Evolutionary conservation across 2,113 vertebrate genomes (phyloP).

Genomic region (Sakesphorus luctuosus): DNA sequence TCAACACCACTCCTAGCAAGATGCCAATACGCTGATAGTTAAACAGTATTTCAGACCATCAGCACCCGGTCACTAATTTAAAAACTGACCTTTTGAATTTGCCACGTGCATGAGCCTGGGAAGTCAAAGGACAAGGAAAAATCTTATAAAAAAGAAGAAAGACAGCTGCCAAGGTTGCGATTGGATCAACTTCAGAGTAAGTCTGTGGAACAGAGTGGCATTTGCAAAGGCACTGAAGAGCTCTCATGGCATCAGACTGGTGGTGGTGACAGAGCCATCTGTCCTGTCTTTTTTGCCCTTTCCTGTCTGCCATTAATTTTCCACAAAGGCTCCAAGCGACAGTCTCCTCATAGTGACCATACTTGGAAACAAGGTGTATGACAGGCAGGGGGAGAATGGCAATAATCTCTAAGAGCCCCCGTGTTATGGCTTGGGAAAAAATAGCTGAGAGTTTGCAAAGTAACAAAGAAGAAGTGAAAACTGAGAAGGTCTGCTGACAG

Average conservation of each 20-base stretch:
- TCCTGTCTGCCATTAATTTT: slow-evolving; percentile 91
- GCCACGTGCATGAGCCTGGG: not conserved
- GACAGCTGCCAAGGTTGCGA: slow-evolving; percentile 74
- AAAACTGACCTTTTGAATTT: slow-evolving; percentile 54
- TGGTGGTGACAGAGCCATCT: slow-evolving; percentile 91
- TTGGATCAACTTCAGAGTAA: slow-evolving; percentile 72
- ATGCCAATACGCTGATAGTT: slow-evolving; percentile 21
- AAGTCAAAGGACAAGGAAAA: slow-evolving; percentile 65
- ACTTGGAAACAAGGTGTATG: slow-evolving; percentile 86
- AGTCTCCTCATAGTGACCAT: slow-evolving; percentile 89
- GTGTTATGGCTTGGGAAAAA: slow-evolving; percentile 8
- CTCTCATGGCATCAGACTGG: slow-evolving; percentile 67
- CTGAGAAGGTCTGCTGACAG: slow-evolving; percentile 45
- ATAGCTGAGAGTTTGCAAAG: slow-evolving; percentile 43
- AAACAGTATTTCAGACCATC: slow-evolving; percentile 34
- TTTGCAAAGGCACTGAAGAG: slow-evolving; percentile 71
- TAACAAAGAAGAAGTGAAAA: slow-evolving; percentile 23
- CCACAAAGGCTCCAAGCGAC: slow-evolving; percentile 86
- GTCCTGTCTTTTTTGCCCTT: slow-evolving; percentile 90
- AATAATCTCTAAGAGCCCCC: slow-evolving; percentile 42
- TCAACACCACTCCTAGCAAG: slow-evolving; percentile 42
- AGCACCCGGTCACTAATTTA: slow-evolving; percentile 12
- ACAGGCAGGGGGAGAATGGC: slow-evolving; percentile 67
- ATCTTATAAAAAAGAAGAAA: slow-evolving; percentile 67
- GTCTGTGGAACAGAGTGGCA: slow-evolving; percentile 64